A percentile compares a stretch with the other conserved stretches of the same genome.
These are phyloP conservation scores for Eubucco bourcierii DNA, from an alignment of 2,113 vertebrate species.

Conservation along the genomic window DNA sequence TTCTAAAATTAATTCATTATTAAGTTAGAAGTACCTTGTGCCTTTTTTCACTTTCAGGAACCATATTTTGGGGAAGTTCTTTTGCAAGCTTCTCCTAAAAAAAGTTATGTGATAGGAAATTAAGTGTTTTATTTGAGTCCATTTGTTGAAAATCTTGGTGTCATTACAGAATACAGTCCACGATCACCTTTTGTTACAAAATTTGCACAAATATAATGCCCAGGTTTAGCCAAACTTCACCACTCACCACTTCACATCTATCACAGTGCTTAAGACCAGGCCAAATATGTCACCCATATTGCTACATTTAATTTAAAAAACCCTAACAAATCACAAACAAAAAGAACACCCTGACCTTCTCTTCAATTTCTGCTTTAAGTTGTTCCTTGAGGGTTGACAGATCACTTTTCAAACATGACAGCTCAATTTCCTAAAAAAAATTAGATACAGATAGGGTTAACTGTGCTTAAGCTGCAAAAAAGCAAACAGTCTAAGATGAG, in stretches of 20 bases:
- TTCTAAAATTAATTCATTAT: neutral
- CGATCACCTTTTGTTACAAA: neutral
- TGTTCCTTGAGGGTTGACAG: conserved; percentile 78
- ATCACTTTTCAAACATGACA: conserved; percentile 78
- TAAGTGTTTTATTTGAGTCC: neutral
- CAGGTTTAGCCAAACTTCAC: neutral
- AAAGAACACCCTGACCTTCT: conserved; percentile 78
- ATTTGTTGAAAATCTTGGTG: neutral
- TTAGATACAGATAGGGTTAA: neutral
- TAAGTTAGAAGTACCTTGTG: conserved; percentile 64
- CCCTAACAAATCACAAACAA: neutral
- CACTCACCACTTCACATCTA: neutral
- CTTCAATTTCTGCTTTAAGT: conserved; percentile 76
- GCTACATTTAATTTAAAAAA: neutral
- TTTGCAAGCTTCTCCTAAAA: conserved; percentile 73
- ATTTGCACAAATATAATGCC: neutral
- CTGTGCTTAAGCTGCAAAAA: neutral
- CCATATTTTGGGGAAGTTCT: conserved; percentile 10
- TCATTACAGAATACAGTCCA: neutral
- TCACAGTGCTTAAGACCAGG: neutral
- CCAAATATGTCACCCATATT: neutral
- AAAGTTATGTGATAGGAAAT: neutral
- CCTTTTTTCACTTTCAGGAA: conserved; percentile 65
- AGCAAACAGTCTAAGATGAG: neutral
- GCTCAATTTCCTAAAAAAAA: conserved; percentile 79